Base-by-base conservation (phyloP, 2,113 vertebrate genomes). In the Motacilla alba region DNA sequence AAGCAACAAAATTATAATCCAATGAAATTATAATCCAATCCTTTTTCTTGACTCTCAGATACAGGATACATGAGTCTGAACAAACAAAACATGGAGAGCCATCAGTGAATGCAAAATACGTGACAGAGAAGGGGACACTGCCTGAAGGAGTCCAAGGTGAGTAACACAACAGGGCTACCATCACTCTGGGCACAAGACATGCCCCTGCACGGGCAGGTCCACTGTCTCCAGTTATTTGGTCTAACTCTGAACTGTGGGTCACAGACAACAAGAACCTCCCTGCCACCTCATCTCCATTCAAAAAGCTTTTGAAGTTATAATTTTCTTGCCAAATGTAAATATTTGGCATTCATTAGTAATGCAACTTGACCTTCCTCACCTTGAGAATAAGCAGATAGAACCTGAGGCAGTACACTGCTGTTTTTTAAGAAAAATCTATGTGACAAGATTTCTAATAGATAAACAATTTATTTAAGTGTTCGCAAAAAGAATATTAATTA, bases 401-500 rank as follows among this genome's bases (percentile, higher is more conserved):
- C 9, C 70, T 63, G 11, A 72, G 23, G 64, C 26, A 86, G 62
- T 7, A 70, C 19, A 37, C n/a, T 78, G 87, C 20, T 26, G n/a
- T 69, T 89, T 78, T 66, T 50, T 8, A 39, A 79, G 70, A 50
- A 79, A 79, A 79, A 83, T 28, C 17, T 50, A 31, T 23, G 20
- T 22, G 26, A 50, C 18, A 50, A n/a, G 4, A 69, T 77, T 78
- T 93, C 64, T 82, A 83, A 63, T 22, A 31, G 75, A 78, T 33
- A 90, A 76, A 63, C 22, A 83, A 62, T 46, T 82, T 13, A 69
- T 87, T 70, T 15, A 33, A 44, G 6, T 60, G 52, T 86, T 91
- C 94, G 44, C 80, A 94, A 91, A 88, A 74, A 72, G 11, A 94
- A 80, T 72, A 93, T 37, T 39, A 35, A 87, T 88, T 69, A 97